Evolutionary conservation across 2,797 vertebrate genomes (phyloP).

Genomic region (Dryobates pubescens): DNA sequence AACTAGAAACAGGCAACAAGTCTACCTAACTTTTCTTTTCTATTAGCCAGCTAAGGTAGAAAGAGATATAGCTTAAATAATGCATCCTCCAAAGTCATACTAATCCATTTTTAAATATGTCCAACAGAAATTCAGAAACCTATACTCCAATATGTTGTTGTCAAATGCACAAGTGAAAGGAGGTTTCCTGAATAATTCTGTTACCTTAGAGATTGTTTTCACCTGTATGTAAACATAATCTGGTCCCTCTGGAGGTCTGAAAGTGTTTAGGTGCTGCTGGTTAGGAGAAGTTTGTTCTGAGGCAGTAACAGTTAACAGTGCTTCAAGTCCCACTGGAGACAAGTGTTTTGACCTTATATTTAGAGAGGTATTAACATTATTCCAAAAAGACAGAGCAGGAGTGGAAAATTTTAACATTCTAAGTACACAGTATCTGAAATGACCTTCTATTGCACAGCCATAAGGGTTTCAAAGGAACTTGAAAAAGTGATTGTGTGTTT

Average conservation of each 20-base stretch:
- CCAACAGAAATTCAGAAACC: neutral
- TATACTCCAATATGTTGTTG: neutral
- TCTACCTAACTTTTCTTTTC: neutral
- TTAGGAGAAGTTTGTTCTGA: neutral
- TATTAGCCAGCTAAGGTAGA: neutral
- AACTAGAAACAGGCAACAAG: neutral
- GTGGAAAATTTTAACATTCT: neutral
- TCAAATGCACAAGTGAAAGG: neutral
- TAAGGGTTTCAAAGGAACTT: neutral
- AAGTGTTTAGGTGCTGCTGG: neutral
- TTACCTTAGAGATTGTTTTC: neutral
- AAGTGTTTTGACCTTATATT: neutral
- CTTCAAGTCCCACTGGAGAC: fast-evolving
- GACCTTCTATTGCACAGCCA: neutral
- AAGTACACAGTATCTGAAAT: neutral
- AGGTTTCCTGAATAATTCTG: neutral
- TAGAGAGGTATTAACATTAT: neutral
- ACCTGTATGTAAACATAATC: neutral
- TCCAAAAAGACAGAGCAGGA: neutral
- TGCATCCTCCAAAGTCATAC: neutral
- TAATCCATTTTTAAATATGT: neutral
- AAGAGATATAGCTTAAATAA: neutral
- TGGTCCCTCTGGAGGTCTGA: neutral
- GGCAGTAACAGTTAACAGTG: neutral
- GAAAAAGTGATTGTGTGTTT: neutral